phyloP scores from a whole-genome alignment of 2,113 vertebrate genomes.

The Hippocampus zosterae region DNA sequence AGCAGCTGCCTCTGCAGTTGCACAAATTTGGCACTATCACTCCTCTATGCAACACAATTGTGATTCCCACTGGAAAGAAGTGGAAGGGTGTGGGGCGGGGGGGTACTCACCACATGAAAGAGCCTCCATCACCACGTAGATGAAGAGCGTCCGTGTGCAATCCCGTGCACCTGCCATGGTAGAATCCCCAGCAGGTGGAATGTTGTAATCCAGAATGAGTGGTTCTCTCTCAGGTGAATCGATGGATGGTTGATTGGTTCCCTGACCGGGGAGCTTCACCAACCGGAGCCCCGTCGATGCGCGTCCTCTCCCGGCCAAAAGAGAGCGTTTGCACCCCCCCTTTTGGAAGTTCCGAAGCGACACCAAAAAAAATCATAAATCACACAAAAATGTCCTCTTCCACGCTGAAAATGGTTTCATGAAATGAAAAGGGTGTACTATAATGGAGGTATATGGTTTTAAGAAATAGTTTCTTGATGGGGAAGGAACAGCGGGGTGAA shows the following conservation, averaged over 20 bases:
- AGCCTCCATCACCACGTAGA: conserved; percentile 53
- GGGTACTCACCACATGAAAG: conserved; percentile 67
- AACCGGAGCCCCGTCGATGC: not conserved
- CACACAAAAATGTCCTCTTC: not conserved
- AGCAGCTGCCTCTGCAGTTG: conserved; percentile 41
- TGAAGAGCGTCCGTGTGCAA: conserved; percentile 64
- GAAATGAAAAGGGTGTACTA: not conserved
- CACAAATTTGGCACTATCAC: conserved; percentile 35
- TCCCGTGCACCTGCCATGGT: conserved; percentile 68
- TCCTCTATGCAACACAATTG: conserved; percentile 39
- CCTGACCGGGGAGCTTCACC: not conserved
- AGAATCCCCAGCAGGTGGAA: conserved; percentile 53
- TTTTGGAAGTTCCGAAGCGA: conserved; percentile 2
- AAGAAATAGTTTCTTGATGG: conserved; percentile 5
- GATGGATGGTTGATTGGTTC: not conserved
- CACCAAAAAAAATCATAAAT: conserved; percentile 26
- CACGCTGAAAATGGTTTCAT: not conserved
- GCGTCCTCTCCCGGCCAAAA: conserved; percentile 17
- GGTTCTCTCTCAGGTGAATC: conserved; percentile 24
- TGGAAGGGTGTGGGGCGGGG: too few species aligned
- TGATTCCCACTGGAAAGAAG: conserved; percentile 6
- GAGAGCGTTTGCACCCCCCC: not conserved
- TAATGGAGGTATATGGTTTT: too few species aligned
- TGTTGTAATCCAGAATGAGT: conserved; percentile 50
- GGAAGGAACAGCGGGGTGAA: conserved; percentile 8